Base-by-base conservation (phyloP, 30 jellyfish, hydroid and myxozoan genomes). In the Aurelia aurita complex sp. Pacific region DNA sequence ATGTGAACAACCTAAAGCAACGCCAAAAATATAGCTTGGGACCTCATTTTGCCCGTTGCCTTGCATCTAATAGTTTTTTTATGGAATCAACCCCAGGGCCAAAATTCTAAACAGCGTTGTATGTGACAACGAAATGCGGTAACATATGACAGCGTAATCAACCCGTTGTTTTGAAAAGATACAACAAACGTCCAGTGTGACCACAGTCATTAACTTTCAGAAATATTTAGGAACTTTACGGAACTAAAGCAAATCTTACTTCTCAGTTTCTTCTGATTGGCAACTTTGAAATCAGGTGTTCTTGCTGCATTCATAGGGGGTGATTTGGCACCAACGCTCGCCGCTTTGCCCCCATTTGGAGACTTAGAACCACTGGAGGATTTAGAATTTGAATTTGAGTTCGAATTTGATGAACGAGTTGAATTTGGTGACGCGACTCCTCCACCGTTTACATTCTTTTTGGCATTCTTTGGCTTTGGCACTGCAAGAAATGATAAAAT, bases 201-300 rank as follows among this genome's bases (percentile, higher is more conserved):
- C 29, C 29, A 23, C 29, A 23, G 29, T 23, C 29, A 23, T 23
- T 23, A 23, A 6, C 52, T 40, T 40, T 3, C 52, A 9, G 4
- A 9, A 40, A 40, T 40, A 40, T 40, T 40, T 9, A 9, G 6
- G 9, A 38, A 60, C 19, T 18, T 67, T 35, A 55, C 10, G 3
- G 17, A 11, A 14, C 15, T 38, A 8, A 10, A 11, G 1, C 16
- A 43, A 15, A 36, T 62, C 97, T 74, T 74, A 94, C 98, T 90
- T 94, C 97, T 83, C 5, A 94, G 91, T 64, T 94, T 94, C 79
- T 88, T 94, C 65, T 79, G 94, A 23, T 79, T 94, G 51, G 98
- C 98, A 67, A 89, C 82, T 73, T 94, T 94, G 97, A 97, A 88
- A 29, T 94, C 98, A 0, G 96, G 96, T 9, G 89, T 87, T 73